Evolutionary conservation across 2,888 invertebrate species (phyloP).

Genomic region (Nowickia ferox): DNA sequence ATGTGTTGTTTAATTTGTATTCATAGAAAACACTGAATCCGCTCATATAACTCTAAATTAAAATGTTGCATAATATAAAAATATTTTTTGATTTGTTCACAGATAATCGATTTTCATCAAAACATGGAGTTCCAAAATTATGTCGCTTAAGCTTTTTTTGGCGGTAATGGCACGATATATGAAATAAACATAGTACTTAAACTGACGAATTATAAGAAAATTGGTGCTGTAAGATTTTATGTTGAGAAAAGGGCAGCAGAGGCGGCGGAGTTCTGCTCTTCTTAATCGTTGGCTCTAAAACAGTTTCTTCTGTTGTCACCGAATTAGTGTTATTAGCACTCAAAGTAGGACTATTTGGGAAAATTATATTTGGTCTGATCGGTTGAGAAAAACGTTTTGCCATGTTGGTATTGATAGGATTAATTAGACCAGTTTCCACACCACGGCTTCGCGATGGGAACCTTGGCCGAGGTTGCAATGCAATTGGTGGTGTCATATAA

Average conservation of each 20-base stretch:
- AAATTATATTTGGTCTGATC: conserved; percentile 45
- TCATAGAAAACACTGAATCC: background rate
- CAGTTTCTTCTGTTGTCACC: conserved; percentile 15
- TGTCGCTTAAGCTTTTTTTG: too few species aligned
- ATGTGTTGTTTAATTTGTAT: background rate
- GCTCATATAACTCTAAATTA: too few species aligned
- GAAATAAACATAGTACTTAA: background rate
- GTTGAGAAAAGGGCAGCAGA: conserved; percentile 45
- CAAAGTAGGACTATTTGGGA: conserved; percentile 57
- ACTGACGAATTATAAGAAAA: conserved; percentile 17
- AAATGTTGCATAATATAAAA: too few species aligned
- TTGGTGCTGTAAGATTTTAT: conserved; percentile 25
- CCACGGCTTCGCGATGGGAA: conserved; percentile 1
- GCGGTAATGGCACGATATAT: background rate
- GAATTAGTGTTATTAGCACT: conserved; percentile 60
- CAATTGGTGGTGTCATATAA: conserved; percentile 56
- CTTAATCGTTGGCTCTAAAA: background rate
- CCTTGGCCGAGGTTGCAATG: conserved; percentile 36
- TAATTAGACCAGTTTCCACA: background rate
- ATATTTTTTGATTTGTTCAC: too few species aligned
- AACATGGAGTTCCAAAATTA: too few species aligned
- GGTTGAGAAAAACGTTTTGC: conserved; percentile 46
- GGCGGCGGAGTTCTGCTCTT: conserved; percentile 51
- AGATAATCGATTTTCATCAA: too few species aligned
- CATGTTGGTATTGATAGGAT: background rate